A percentile compares a stretch with the other conserved stretches of the same genome.
Conservation (phyloP, 2,888 invertebrate genomes). For the Neoaliturus tenellus region DNA sequence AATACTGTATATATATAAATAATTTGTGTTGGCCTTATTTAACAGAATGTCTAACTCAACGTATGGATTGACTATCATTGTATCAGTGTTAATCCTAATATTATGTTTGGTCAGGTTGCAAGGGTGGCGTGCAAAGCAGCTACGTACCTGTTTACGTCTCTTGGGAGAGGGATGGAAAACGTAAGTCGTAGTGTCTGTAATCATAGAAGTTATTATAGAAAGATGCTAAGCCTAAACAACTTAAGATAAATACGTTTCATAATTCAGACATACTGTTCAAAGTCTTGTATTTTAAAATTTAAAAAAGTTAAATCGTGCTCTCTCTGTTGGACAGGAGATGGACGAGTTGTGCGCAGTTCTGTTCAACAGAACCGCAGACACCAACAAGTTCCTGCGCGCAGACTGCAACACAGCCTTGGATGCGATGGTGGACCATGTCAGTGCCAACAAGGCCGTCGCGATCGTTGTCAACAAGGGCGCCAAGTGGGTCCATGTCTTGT, state of each 20-base stretch:
- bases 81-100: too few relatives aligned
- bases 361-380: conserved; percentile 93
- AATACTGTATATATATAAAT: too few relatives aligned
- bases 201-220: too few relatives aligned
- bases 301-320: conserved; percentile 40
- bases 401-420: conserved; percentile 91
- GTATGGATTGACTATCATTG: too few relatives aligned
- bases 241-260: too few relatives aligned
- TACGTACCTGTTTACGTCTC: conserved; percentile 84
- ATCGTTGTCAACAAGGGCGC: conserved; percentile 83
- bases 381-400: conserved; percentile 93
- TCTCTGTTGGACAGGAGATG: conserved; percentile 88
- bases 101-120: conserved; percentile 78
- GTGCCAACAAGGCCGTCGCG: conserved; percentile 80
- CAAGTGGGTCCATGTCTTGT: conserved; percentile 72
- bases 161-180: conserved; percentile 76
- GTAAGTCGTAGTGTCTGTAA: conserved; percentile 73
- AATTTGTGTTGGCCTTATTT: too few relatives aligned
- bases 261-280: too few relatives aligned
- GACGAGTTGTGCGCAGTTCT: conserved; percentile 90
- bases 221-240: too few relatives aligned
- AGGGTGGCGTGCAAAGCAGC: conserved; percentile 90
- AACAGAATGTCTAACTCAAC: too few relatives aligned
- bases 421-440: conserved; percentile 86
- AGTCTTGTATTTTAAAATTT: background rate